phyloP scores from a whole-genome alignment of 1,140 invertebrate species.

The Lepidurus packardi region DNA sequence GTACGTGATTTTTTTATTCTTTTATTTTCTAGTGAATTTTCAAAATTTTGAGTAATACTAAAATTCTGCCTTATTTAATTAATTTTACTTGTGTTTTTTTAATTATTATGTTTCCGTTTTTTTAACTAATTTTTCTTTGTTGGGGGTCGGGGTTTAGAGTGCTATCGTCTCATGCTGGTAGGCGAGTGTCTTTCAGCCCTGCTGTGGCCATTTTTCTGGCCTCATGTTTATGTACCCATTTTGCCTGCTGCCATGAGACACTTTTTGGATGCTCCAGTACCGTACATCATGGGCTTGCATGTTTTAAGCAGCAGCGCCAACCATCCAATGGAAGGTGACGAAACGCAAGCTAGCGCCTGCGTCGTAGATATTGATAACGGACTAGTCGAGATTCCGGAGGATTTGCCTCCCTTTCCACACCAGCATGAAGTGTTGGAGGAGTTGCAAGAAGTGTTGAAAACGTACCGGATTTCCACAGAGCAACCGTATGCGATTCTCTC shows the following conservation, averaged over 20 bases:
- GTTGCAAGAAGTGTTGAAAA: constrained; percentile 70
- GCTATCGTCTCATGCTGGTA: constrained; percentile 92
- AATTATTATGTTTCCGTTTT: constrained; percentile 21
- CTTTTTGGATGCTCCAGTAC: constrained; percentile 97
- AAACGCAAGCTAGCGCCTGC: constrained; percentile 72
- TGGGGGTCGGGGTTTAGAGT: constrained; percentile 56
- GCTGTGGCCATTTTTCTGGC: constrained; percentile 93
- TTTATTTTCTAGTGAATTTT: no score
- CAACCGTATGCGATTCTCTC: constrained; percentile 23
- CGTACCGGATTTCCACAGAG: constrained; percentile 50
- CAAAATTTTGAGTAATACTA: not conserved
- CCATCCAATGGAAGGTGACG: constrained; percentile 25
- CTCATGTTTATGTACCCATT: constrained; percentile 98
- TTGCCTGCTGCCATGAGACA: constrained; percentile 89
- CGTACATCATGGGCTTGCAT: constrained; percentile 89
- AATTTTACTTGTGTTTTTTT: not conserved
- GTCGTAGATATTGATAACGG: constrained; percentile 93
- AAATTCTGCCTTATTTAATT: no score
- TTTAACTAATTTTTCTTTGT: constrained; percentile 23
- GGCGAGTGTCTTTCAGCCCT: constrained; percentile 87
- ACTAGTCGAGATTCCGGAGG: constrained; percentile 87
- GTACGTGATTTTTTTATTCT: no score
- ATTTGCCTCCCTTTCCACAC: constrained; percentile 87
- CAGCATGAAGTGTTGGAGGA: constrained; percentile 78
- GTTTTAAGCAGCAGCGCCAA: not conserved